Conservation (phyloP, 2,797 vertebrate species). For the Loris lydekkerianus region DNA sequence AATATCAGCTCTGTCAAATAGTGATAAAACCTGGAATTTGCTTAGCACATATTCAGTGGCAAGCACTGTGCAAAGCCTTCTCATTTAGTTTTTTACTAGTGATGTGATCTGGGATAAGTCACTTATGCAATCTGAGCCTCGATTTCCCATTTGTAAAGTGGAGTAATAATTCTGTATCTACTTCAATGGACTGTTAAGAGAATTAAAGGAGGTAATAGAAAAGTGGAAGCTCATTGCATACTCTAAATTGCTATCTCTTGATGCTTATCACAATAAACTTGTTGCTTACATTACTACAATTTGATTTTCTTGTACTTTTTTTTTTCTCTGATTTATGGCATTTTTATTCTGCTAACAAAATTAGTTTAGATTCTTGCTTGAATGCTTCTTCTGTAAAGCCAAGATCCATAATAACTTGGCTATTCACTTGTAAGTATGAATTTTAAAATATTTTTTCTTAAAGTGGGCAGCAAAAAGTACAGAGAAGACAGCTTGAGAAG, state of each 20-base stretch:
- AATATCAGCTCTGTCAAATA: neutral
- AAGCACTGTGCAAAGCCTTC: neutral
- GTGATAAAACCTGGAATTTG: neutral
- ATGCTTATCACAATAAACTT: neutral
- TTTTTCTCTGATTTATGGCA: neutral
- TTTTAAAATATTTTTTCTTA: constrained; percentile 49
- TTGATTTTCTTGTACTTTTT: constrained; percentile 47
- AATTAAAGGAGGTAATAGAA: neutral
- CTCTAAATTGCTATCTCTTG: neutral
- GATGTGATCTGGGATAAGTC: neutral
- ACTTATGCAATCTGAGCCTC: neutral
- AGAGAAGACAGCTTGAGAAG: neutral
- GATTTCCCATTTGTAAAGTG: constrained; percentile 3
- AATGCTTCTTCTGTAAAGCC: neutral
- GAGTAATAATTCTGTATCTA: neutral
- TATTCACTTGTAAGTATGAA: constrained; percentile 7
- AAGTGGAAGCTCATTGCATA: neutral
- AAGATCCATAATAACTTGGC: neutral
- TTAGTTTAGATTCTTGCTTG: constrained; percentile 25
- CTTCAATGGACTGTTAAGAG: neutral
- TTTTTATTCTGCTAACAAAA: constrained; percentile 43
- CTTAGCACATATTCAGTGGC: neutral
- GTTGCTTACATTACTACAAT: neutral
- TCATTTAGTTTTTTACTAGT: neutral
- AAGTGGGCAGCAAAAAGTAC: neutral